phyloP scores from a whole-genome alignment of 2,797 vertebrate genomes.

The Enteromius fasciolatus region DNA sequence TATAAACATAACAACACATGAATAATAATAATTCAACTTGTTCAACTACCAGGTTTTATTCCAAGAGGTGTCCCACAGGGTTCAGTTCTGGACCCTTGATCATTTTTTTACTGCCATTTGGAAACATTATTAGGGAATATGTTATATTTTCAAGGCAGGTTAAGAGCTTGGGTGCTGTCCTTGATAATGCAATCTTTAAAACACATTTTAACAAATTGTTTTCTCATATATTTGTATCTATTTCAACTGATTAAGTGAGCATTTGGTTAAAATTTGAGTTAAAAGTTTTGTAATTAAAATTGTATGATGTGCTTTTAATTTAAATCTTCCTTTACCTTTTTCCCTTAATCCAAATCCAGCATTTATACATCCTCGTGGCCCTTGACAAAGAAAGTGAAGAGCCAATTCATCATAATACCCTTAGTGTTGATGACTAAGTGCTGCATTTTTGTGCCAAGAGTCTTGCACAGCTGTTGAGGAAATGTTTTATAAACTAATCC shows the following conservation, averaged over 20 bases:
- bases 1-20: background rate
- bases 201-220: background rate
- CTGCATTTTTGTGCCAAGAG: conserved; percentile 54
- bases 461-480: conserved; percentile 68
- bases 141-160: background rate
- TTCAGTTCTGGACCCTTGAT: background rate
- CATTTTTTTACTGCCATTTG: background rate
- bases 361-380: conserved; percentile 19
- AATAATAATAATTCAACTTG: background rate
- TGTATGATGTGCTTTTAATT: background rate
- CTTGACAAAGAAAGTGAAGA: conserved; percentile 34
- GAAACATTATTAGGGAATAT: background rate
- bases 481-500: conserved; percentile 77
- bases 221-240: background rate
- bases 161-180: background rate
- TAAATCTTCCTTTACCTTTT: background rate
- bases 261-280: background rate
- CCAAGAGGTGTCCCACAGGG: background rate
- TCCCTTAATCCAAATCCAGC: conserved; percentile 19
- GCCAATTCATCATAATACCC: conserved; percentile 62
- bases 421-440: conserved; percentile 55
- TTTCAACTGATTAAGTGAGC: background rate
- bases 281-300: background rate
- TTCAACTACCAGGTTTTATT: background rate
- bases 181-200: background rate